Conservation (phyloP, 92 coral and sea anemone genomes). For the Heteractis magnifica region DNA sequence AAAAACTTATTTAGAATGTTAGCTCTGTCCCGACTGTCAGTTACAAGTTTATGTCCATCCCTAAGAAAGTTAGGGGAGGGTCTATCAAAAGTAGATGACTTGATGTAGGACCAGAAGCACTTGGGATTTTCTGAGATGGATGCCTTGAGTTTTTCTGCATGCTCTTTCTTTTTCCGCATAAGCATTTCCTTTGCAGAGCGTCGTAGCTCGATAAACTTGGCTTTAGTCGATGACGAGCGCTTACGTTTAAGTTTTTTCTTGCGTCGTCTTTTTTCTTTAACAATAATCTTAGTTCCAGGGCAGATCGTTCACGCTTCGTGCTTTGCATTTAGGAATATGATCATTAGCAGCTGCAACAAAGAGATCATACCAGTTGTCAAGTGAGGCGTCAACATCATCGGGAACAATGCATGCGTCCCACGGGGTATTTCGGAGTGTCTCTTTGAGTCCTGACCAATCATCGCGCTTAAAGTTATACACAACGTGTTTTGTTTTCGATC, state of each 20-base stretch:
- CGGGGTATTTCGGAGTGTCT: background rate
- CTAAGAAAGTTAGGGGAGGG: background rate
- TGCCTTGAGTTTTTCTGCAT: background rate
- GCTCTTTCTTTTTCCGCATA: background rate
- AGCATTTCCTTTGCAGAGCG: background rate
- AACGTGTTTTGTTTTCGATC: constrained; percentile 28
- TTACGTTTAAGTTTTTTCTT: background rate
- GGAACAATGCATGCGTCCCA: background rate
- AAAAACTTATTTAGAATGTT: background rate
- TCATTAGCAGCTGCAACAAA: background rate
- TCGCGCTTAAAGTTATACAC: constrained; percentile 41
- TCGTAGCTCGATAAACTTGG: background rate
- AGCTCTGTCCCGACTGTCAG: background rate
- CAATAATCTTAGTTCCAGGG: too few species aligned
- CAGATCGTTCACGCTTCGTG: too few species aligned
- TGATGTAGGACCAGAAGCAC: background rate
- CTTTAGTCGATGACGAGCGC: background rate
- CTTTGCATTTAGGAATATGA: too few species aligned
- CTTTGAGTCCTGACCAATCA: constrained; percentile 54
- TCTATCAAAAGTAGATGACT: background rate
- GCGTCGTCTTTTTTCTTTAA: too few species aligned
- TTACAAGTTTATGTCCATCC: background rate
- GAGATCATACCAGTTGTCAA: background rate
- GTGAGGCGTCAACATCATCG: background rate
- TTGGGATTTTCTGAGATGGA: background rate